Conservation (phyloP, 2,113 vertebrate species). For the Panthera tigris region DNA sequence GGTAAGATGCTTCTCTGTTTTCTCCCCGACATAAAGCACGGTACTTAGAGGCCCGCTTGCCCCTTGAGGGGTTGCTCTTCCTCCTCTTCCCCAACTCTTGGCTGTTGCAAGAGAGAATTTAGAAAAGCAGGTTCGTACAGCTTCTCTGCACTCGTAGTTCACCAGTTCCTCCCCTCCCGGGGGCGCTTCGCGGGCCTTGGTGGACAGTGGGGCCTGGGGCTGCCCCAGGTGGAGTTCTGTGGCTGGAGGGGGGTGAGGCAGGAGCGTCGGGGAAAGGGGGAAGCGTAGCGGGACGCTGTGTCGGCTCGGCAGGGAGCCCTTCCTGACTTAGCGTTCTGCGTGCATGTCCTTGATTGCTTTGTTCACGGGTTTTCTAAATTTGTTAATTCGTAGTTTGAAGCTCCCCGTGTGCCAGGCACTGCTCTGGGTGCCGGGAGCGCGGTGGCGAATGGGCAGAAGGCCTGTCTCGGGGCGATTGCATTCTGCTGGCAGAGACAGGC, state of each 20-base stretch:
- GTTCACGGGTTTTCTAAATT: not conserved
- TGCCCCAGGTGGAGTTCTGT: not conserved
- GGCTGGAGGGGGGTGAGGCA: not conserved
- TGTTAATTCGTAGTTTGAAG: not conserved
- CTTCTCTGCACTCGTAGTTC: not conserved
- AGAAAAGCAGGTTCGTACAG: not conserved
- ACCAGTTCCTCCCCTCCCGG: too few species aligned
- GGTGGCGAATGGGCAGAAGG: too few species aligned
- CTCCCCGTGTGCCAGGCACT: fast-evolving
- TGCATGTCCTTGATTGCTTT: too few species aligned
- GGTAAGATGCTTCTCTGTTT: conserved; percentile 80
- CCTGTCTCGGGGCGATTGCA: not conserved
- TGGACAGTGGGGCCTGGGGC: not conserved
- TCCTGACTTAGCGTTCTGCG: fast-evolving
- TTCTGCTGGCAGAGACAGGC: not conserved
- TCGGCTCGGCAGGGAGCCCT: fast-evolving
- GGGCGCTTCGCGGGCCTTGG: fast-evolving
- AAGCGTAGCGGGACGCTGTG: fast-evolving
- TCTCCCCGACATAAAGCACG: fast-evolving
- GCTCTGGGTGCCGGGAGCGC: fast-evolving
- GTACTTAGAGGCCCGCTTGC: fast-evolving
- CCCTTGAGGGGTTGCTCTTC: not conserved
- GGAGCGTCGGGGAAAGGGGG: too few species aligned
- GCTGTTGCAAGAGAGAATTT: not conserved
- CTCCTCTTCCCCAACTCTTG: fast-evolving